Evolutionary conservation across 2,888 invertebrate genomes (phyloP).

Genomic region (Stenolophus ochropezus): DNA sequence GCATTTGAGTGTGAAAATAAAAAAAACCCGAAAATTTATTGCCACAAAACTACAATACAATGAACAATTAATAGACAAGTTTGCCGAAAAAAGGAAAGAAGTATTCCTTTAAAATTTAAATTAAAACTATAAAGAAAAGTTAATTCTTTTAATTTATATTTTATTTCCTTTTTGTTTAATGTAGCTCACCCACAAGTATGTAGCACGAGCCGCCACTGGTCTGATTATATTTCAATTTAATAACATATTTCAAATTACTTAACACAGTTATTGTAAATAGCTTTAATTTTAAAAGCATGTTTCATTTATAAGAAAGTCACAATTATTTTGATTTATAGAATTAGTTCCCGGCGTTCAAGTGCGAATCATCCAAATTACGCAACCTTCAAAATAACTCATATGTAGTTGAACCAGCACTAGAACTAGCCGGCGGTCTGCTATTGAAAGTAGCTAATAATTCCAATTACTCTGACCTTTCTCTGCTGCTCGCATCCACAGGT

Average conservation of each 20-base stretch:
- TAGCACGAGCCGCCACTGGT: too few relatives aligned
- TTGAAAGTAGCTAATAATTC: slow-evolving; percentile 52
- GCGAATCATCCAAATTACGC: not conserved
- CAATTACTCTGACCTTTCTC: slow-evolving; percentile 54
- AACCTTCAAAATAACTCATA: slow-evolving; percentile 16
- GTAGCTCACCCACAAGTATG: too few relatives aligned
- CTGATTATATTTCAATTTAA: not conserved
- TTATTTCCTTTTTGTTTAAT: too few relatives aligned
- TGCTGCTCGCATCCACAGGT: not conserved
- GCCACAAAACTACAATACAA: too few relatives aligned
- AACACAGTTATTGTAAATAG: not conserved
- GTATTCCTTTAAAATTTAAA: too few relatives aligned
- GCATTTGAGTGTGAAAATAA: too few relatives aligned
- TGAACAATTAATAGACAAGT: too few relatives aligned
- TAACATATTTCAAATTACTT: not conserved
- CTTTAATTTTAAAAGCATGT: not conserved
- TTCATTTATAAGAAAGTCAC: not conserved
- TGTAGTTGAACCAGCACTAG: not conserved
- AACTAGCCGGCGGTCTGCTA: not conserved
- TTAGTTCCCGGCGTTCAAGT: not conserved
- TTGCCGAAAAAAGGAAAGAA: too few relatives aligned
- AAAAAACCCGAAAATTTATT: too few relatives aligned
- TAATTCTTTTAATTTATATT: too few relatives aligned
- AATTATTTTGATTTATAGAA: not conserved
- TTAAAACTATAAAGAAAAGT: too few relatives aligned